These are phyloP conservation scores for Echinarachnius parma DNA, from an alignment of 53 echinoderm and acorn worm species.

Conservation along the genomic window DNA sequence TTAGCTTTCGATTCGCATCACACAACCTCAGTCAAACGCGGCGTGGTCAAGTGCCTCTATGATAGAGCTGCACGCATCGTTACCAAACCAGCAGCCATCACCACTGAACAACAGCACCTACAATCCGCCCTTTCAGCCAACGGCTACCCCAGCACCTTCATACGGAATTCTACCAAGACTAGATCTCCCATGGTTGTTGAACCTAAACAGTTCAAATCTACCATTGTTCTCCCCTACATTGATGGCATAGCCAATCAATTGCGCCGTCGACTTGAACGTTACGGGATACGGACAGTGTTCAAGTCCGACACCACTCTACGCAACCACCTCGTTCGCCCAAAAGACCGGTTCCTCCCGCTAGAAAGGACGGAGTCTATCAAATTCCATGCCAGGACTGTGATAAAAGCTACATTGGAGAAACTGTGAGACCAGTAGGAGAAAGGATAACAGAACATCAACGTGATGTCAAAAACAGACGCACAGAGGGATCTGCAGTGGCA, in stretches of 20 bases:
- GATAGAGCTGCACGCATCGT: constrained; percentile 11
- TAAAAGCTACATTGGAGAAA: background rate
- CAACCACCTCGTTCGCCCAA: background rate
- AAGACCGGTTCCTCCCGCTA: background rate
- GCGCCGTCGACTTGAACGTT: background rate
- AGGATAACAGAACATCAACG: background rate
- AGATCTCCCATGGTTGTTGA: background rate
- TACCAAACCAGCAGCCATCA: background rate
- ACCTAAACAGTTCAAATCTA: background rate
- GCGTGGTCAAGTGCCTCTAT: no score
- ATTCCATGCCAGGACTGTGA: background rate
- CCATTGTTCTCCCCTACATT: background rate
- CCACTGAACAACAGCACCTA: background rate
- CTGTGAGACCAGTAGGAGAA: background rate
- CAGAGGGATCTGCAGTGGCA: no score
- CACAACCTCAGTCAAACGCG: background rate
- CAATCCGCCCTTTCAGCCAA: background rate
- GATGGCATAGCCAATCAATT: background rate
- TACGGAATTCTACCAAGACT: background rate
- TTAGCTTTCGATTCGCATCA: background rate
- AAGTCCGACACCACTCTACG: background rate
- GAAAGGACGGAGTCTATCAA: background rate
- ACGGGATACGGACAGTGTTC: background rate
- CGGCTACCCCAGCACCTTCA: background rate
- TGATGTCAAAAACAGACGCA: no score